phyloP scores from a whole-genome alignment of 1,140 invertebrate species.

The Cheumatopsyche charites region DNA sequence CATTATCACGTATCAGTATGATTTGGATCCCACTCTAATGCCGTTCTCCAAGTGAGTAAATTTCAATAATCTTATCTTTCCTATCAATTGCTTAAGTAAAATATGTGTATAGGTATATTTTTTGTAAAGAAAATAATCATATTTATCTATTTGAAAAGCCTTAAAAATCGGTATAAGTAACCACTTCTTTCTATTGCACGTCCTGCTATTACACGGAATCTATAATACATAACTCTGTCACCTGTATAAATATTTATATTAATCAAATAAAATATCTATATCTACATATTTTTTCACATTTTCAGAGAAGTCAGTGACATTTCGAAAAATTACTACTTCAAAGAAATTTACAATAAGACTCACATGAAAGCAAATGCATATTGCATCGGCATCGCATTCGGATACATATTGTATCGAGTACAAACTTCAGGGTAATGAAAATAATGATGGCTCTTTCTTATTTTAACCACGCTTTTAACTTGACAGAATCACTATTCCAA shows the following conservation, averaged over 20 bases:
- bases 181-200: too few relatives aligned
- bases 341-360: constrained; percentile 70
- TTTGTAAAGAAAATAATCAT: too few relatives aligned
- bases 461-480: not conserved
- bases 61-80: not conserved
- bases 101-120: too few relatives aligned
- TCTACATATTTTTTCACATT: constrained; percentile 42
- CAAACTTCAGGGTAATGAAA: constrained; percentile 56
- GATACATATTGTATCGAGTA: constrained; percentile 67
- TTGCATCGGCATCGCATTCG: constrained; percentile 68
- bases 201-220: too few relatives aligned
- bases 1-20: constrained; percentile 64
- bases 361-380: constrained; percentile 73
- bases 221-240: too few relatives aligned
- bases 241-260: too few relatives aligned
- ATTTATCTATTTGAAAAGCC: too few relatives aligned
- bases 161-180: too few relatives aligned
- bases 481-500: not conserved
- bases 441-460: too few relatives aligned
- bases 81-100: too few relatives aligned
- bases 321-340: constrained; percentile 66
- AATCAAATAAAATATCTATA: too few relatives aligned
- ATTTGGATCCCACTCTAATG: constrained; percentile 70
- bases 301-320: constrained; percentile 69
- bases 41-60: constrained; percentile 67